These are phyloP conservation scores for Athalia cordata DNA, from an alignment of 2,888 invertebrate species.

Conservation along the genomic window DNA sequence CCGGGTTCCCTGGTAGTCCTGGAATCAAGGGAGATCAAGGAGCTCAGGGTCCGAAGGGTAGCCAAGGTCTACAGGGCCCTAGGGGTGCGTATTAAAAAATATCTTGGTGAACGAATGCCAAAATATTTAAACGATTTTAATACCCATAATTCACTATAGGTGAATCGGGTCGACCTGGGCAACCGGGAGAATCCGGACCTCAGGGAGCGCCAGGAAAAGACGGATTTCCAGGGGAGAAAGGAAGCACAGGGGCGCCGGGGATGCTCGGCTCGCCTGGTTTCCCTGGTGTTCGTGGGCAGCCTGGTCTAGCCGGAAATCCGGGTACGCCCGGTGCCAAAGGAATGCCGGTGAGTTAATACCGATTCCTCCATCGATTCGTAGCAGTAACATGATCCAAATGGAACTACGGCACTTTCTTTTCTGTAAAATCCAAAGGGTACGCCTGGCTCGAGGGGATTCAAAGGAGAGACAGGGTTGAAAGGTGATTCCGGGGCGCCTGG, in stretches of 20 bases:
- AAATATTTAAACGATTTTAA: neutral
- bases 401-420: neutral
- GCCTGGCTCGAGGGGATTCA: constrained; percentile 86
- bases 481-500: constrained; percentile 85
- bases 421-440: constrained; percentile 76
- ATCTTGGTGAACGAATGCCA: neutral
- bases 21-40: constrained; percentile 90
- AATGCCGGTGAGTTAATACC: constrained; percentile 76
- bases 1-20: constrained; percentile 89
- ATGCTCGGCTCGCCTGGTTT: constrained; percentile 86
- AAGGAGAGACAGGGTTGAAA: constrained; percentile 86
- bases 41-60: constrained; percentile 84
- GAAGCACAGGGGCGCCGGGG: constrained; percentile 84
- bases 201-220: constrained; percentile 87
- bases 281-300: constrained; percentile 86
- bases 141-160: constrained; percentile 68
- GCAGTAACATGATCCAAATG: no score
- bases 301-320: constrained; percentile 84
- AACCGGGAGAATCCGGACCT: constrained; percentile 85
- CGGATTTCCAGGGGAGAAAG: constrained; percentile 88
- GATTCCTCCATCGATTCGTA: no score
- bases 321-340: constrained; percentile 87
- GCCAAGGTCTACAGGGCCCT: constrained; percentile 87
- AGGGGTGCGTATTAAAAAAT: constrained; percentile 74
- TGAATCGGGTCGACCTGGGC: constrained; percentile 87